Conservation (phyloP, 2,888 invertebrate genomes). For the Antheraea yamamai region DNA sequence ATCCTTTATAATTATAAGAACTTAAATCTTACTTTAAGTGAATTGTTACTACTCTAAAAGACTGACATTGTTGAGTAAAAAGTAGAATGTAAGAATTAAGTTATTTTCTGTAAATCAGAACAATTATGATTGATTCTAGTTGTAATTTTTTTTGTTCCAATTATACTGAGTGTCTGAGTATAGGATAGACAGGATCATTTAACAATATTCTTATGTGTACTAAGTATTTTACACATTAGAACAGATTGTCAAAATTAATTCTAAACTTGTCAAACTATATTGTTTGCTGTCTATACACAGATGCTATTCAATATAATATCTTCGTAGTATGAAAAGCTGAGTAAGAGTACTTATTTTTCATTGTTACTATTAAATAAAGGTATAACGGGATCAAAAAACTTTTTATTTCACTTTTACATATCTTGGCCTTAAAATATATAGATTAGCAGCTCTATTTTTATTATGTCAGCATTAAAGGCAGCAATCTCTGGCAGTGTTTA, state of each 20-base stretch:
- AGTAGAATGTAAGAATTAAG: slow-evolving; percentile 1
- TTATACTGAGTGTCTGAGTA: not conserved
- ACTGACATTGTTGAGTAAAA: not conserved
- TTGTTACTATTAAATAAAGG: not conserved
- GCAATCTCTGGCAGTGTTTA: too few species aligned
- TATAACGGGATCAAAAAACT: not conserved
- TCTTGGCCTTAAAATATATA: too few species aligned
- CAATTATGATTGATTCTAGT: not conserved
- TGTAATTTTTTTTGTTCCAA: not conserved
- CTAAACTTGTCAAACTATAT: not conserved
- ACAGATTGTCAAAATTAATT: not conserved
- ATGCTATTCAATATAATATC: not conserved
- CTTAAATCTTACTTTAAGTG: not conserved
- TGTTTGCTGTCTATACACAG: not conserved
- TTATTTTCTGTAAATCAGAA: not conserved
- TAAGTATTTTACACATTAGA: not conserved
- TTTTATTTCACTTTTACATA: not conserved
- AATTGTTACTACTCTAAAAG: not conserved
- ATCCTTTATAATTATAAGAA: not conserved
- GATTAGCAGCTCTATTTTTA: too few species aligned
- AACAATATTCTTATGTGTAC: not conserved
- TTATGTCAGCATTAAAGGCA: too few species aligned
- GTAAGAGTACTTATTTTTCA: not conserved
- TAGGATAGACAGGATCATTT: not conserved
- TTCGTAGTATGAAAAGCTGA: not conserved